phyloP scores from a whole-genome alignment of 2,888 invertebrate species.

The Orthosia incerta region DNA sequence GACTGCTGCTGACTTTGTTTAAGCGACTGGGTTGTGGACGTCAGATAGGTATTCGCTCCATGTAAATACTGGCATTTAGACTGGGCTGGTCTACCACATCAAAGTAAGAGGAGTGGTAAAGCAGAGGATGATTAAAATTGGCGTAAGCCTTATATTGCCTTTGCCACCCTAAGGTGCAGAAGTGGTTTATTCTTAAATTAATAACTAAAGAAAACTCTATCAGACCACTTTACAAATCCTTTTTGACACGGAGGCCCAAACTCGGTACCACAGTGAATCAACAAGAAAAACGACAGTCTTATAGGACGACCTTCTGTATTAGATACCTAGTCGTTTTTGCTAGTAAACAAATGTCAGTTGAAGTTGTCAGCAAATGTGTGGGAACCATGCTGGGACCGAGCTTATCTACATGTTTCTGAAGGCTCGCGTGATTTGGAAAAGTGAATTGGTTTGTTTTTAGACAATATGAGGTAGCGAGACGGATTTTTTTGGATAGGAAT shows the following conservation, averaged over 20 bases:
- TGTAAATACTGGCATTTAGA: too few species aligned
- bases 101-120: too few species aligned
- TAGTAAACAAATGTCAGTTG: not conserved
- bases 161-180: too few species aligned
- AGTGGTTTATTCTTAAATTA: too few species aligned
- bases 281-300: slow-evolving; percentile 5
- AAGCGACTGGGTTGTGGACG: too few species aligned
- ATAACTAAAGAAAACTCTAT: too few species aligned
- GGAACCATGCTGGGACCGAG: not conserved
- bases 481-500: too few species aligned
- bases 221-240: not conserved
- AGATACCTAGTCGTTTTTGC: not conserved
- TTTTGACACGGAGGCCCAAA: not conserved
- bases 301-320: slow-evolving; percentile 22
- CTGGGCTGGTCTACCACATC: too few species aligned
- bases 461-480: not conserved
- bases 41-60: too few species aligned
- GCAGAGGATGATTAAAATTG: too few species aligned
- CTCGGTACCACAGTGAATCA: not conserved
- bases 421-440: slow-evolving; percentile 25
- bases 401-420: slow-evolving; percentile 31
- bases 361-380: slow-evolving; percentile 17
- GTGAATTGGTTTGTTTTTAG: not conserved
- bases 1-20: too few species aligned
- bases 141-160: too few species aligned